Conservation (phyloP, 2,797 vertebrate genomes). For the Lepus townsendii region DNA sequence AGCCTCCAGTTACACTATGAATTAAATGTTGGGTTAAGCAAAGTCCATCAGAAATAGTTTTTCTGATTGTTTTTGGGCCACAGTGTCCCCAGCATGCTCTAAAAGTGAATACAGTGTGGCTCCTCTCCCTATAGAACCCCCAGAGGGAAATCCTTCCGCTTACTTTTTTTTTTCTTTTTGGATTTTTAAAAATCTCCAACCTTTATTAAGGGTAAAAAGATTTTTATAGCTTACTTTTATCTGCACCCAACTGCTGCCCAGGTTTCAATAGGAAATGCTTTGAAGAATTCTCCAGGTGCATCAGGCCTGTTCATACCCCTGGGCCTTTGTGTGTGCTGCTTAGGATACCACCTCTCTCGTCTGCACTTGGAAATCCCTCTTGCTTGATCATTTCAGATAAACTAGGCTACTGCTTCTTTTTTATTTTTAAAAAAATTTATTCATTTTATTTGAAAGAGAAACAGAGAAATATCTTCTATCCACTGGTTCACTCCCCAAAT, state of each 20-base stretch:
- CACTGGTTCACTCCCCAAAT: too few species aligned
- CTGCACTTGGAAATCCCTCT: background rate
- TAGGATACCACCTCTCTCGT: background rate
- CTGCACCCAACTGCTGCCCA: background rate
- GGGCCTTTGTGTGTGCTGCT: background rate
- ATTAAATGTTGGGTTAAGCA: background rate
- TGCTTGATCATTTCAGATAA: background rate
- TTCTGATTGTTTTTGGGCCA: background rate
- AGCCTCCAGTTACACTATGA: too few species aligned
- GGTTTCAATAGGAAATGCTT: background rate
- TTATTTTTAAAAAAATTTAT: too few species aligned
- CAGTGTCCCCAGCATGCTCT: background rate
- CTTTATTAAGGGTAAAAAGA: too few species aligned
- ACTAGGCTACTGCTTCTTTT: too few species aligned
- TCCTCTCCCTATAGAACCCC: background rate
- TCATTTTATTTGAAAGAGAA: too few species aligned
- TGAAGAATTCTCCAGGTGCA: background rate
- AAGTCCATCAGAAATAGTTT: slow-evolving; percentile 10
- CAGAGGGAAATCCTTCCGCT: background rate
- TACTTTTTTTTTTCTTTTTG: background rate
- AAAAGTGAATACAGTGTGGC: background rate
- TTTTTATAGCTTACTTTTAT: background rate
- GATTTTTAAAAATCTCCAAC: too few species aligned
- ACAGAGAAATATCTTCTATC: too few species aligned
- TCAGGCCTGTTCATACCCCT: background rate